Percentiles rank a stretch among this genome's conserved stretches.
Conservation (phyloP, 2,113 vertebrate species). For the Girardinichthys multiradiatus region DNA sequence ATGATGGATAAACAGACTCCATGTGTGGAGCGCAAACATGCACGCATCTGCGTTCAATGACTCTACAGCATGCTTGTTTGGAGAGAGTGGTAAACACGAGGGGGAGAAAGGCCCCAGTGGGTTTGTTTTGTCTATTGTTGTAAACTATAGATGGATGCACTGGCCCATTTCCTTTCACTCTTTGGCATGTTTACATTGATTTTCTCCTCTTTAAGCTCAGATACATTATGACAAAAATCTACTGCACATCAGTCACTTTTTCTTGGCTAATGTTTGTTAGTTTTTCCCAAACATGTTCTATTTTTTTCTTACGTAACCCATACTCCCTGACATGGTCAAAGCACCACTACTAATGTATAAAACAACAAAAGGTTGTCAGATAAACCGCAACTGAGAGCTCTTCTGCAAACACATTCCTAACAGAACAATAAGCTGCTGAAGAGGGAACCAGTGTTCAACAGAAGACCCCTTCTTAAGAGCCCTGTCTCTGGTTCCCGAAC, state of each 20-base stretch:
- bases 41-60: constrained; percentile 70
- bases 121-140: constrained; percentile 57
- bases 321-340: constrained; percentile 24
- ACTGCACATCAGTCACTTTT: neutral
- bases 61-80: constrained; percentile 30
- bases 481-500: constrained; percentile 65
- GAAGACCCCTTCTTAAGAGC: constrained; percentile 63
- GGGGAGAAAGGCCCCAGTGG: constrained; percentile 13
- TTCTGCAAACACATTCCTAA: constrained; percentile 58
- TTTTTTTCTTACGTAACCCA: constrained; percentile 14
- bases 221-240: constrained; percentile 1
- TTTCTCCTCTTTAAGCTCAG: constrained; percentile 37
- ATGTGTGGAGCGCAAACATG: constrained; percentile 52
- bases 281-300: neutral
- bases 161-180: constrained; percentile 38
- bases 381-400: constrained; percentile 37
- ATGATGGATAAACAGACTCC: constrained; percentile 32
- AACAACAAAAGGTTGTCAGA: constrained; percentile 49
- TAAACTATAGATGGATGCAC: constrained; percentile 49
- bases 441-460: constrained; percentile 46
- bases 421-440: constrained; percentile 52
- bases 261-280: constrained; percentile 17
- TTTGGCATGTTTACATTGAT: constrained; percentile 12
- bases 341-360: constrained; percentile 36
- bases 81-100: constrained; percentile 48